Evolutionary conservation across 2,113 vertebrate species (phyloP), one percentile per base, ranked within the genome.

Genomic region (Azemiops feae): DNA sequence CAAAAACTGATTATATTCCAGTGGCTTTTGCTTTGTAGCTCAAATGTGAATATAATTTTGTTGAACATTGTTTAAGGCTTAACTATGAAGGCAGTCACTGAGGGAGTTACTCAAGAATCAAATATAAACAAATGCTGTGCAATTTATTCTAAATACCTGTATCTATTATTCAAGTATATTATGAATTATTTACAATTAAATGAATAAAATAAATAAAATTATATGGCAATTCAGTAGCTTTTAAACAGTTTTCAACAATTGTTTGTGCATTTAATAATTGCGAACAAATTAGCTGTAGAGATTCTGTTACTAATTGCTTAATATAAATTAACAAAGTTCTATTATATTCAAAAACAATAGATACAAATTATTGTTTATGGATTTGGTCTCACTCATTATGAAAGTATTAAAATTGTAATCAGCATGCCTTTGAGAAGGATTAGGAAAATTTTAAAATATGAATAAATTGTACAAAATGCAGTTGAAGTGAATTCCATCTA

Each of bases 171-270:
- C 94, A 92, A 94, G 57, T 85, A 91, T 88, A 95, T 30, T 91
- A 52, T 91, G 69, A 93, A 95, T 92, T 4, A 3, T 34, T 50
- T 86, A 92, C 64, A 95, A 88, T 93, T 92, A 95, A 85, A 57
- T 95, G 94, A 96, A 96, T 50, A 50, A 95, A 96, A 96, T 50
- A 50, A 95, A 94, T 93, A 45, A 89, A 88, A 85, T 86, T 94
- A 86, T 89, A 93, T 96, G 93, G 92, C 90, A 93, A 89, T 94
- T 88, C 91, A 93, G n/a, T 92, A 95, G 69, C 90, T 45, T 94
- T 92, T 92, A 87, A 74, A 94, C 6, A 50, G 43, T 93, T 94
- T 90, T 43, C 23, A 85, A 81, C 92, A 93, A 43, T 54, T 57
- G 4, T 90, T 34, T n/a, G 92, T 90, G 1, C 53, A 2, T 6